Conservation (phyloP, 2,888 invertebrate genomes). For the Masnerella sp. region DNA sequence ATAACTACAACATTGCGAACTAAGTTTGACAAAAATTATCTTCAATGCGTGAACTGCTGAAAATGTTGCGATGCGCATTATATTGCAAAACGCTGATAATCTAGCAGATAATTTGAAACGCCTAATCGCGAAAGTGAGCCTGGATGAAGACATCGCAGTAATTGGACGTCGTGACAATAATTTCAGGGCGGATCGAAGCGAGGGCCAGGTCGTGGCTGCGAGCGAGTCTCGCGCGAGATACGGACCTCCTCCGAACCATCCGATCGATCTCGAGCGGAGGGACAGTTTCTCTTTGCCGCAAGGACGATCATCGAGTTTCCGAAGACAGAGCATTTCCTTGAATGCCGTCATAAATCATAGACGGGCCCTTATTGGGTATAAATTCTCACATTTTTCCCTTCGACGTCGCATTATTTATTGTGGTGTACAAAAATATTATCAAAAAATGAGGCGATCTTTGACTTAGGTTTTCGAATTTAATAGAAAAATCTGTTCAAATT, state of each 20-base stretch:
- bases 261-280: slow-evolving; percentile 68
- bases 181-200: slow-evolving; percentile 55
- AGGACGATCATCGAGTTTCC: slow-evolving; percentile 66
- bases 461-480: too few relatives aligned
- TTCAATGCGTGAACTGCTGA: too few relatives aligned
- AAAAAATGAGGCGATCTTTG: too few relatives aligned
- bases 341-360: slow-evolving; percentile 73
- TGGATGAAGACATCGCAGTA: slow-evolving; percentile 28
- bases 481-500: too few relatives aligned
- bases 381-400: slow-evolving; percentile 51
- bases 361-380: slow-evolving; percentile 70
- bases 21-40: too few relatives aligned
- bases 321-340: slow-evolving; percentile 71
- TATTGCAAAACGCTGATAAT: too few relatives aligned
- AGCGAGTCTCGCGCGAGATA: slow-evolving; percentile 47
- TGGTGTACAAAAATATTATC: slow-evolving; percentile 22
- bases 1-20: too few relatives aligned
- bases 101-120: slow-evolving; percentile 7
- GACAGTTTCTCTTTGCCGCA: slow-evolving; percentile 64
- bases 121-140: slow-evolving; percentile 27
- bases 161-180: slow-evolving; percentile 41
- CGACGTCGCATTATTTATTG: slow-evolving; percentile 47
- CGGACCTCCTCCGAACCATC: slow-evolving; percentile 60
- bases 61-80: too few relatives aligned
- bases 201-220: slow-evolving; percentile 31